These are phyloP conservation scores for Pomatorhinus ruficollis DNA, from an alignment of 2,113 vertebrate genomes.

Conservation along the genomic window DNA sequence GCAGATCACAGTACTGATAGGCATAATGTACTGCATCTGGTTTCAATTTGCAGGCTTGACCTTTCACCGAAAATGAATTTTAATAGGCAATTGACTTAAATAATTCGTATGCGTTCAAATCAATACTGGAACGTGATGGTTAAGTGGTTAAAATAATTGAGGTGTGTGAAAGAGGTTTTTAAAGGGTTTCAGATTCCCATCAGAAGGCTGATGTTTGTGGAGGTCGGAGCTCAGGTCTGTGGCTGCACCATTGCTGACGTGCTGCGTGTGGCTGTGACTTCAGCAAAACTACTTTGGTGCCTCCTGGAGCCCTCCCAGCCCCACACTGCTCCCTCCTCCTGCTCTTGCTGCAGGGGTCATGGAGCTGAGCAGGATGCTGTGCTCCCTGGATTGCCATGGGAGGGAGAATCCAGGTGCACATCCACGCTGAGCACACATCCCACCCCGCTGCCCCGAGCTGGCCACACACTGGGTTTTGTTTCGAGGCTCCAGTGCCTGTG, in stretches of 20 bases:
- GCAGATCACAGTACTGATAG: slow-evolving; percentile 40
- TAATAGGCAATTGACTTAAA: slow-evolving; percentile 67
- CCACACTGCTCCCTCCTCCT: neutral
- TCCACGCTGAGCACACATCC: neutral
- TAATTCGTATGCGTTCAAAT: slow-evolving; percentile 40
- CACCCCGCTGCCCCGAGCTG: rapidly evolving
- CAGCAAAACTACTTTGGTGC: neutral
- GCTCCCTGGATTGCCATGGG: neutral
- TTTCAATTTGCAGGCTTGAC: slow-evolving; percentile 58
- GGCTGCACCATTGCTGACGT: neutral
- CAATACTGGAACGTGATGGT: slow-evolving; percentile 13
- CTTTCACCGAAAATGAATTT: slow-evolving; percentile 56
- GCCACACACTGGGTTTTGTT: rapidly evolving
- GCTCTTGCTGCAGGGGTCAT: neutral
- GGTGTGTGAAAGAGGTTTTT: neutral
- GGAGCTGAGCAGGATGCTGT: neutral
- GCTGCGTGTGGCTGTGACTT: rapidly evolving
- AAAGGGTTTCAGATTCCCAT: neutral
- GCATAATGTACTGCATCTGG: slow-evolving; percentile 39
- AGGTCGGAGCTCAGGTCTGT: rapidly evolving
- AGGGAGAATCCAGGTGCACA: neutral
- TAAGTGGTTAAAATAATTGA: slow-evolving; percentile 54
- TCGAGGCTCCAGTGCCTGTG: rapidly evolving
- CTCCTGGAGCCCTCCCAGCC: neutral
- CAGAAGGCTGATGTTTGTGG: neutral